These are phyloP conservation scores for Macquaria ambigua DNA, from an alignment of 2,113 vertebrate species.

Conservation along the genomic window DNA sequence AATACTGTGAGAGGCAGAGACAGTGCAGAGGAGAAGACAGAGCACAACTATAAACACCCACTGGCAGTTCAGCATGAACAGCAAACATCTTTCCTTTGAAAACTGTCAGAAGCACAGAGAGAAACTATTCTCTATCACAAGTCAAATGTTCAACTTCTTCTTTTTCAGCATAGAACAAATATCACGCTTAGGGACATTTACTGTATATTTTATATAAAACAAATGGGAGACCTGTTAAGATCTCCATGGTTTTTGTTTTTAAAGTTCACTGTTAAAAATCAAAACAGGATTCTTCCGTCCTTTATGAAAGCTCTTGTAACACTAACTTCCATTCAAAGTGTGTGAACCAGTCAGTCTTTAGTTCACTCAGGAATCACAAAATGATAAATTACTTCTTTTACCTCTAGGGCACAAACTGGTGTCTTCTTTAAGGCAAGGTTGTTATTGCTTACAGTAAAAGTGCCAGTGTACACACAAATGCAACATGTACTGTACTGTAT, in stretches of 20 bases:
- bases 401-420: background rate
- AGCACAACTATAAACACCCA: slow-evolving; percentile 53
- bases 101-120: slow-evolving; percentile 20
- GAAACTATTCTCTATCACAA: background rate
- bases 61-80: slow-evolving; percentile 42
- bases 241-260: too few relatives aligned
- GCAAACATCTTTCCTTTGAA: slow-evolving; percentile 53
- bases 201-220: background rate
- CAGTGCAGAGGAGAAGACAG: slow-evolving; percentile 25
- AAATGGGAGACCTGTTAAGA: background rate
- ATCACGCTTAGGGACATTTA: background rate
- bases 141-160: background rate
- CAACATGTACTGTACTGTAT: background rate
- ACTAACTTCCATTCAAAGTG: too few relatives aligned
- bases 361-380: background rate
- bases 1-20: slow-evolving; percentile 29
- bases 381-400: background rate
- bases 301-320: too few relatives aligned
- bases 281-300: too few relatives aligned
- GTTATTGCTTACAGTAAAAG: background rate
- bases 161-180: background rate
- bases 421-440: background rate
- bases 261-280: too few relatives aligned
- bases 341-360: background rate
- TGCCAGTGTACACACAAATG: background rate